Conservation (phyloP, 2,113 vertebrate genomes). For the Ptilorrhoa leucosticta region DNA sequence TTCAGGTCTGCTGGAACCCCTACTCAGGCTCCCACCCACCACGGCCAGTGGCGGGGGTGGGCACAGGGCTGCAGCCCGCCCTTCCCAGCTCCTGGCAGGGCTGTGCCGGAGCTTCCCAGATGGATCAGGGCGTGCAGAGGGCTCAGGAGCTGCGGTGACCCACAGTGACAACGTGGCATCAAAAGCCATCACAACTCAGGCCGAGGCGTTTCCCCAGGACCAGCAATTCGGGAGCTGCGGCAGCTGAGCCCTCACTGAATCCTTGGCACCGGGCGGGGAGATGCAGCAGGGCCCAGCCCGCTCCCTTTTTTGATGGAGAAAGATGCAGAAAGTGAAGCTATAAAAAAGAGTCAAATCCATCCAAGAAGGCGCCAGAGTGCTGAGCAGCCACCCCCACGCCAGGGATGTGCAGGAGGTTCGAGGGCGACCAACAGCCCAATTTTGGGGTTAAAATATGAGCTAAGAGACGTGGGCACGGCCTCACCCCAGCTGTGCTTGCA, state of each 20-base stretch:
- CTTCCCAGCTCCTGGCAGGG: neutral
- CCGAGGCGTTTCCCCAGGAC: neutral
- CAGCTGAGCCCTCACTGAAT: neutral
- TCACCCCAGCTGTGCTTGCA: neutral
- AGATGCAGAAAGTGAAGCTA: neutral
- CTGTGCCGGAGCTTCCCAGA: neutral
- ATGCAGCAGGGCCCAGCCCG: neutral
- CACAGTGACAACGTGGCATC: accelerated
- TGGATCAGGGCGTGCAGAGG: accelerated
- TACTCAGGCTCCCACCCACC: neutral
- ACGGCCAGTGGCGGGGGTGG: accelerated
- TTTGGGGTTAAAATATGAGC: neutral
- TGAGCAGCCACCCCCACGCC: neutral
- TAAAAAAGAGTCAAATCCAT: neutral
- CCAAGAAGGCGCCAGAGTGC: neutral
- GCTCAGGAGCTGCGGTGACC: neutral
- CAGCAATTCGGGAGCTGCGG: neutral
- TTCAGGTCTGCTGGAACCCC: neutral
- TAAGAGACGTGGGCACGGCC: accelerated
- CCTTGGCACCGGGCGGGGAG: accelerated
- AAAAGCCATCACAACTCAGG: neutral
- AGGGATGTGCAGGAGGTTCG: neutral
- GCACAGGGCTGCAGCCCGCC: neutral
- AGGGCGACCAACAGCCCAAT: neutral
- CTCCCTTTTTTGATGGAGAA: neutral